Evolutionary conservation across 2,113 vertebrate genomes (phyloP), one percentile per base, ranked within the genome.

Genomic region (Myotis davidii): DNA sequence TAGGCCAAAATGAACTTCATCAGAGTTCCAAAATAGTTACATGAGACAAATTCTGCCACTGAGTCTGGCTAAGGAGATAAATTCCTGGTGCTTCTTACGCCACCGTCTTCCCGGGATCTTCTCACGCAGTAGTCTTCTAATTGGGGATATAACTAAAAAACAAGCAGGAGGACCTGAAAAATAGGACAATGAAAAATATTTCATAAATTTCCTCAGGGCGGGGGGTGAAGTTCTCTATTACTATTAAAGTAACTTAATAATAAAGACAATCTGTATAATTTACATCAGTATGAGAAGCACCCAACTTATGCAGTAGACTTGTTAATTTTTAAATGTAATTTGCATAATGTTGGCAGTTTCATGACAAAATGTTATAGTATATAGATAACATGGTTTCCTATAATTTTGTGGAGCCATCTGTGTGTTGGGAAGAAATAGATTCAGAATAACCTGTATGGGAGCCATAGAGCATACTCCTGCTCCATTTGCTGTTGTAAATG

Each of bases 251-350:
- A 23, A 67, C 84, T 88, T 93, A 91, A 37, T 67, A 74, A 21
- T 85, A 88, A 90, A 97, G 76, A 25, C 21, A 67, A 9, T 37
- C 7, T 89, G 18, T 29, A 56, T 64, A 84, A 88, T 78, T 70
- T 54, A 64, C 6, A 48, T 86, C n/a, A 73, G 16, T 91, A 85
- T 94, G 52, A 95, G 59, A 91, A 87, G 3, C 84, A 52, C 34
- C 50, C 25, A 73, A 18, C 11, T 85, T 85, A 77, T 54, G 13
- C 32, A 89, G 21, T 82, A 9, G 10, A 82, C 45, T 82, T 73
- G 37, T 91, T 94, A 52, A 73, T 83, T 78, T 87, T 94, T 88
- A 69, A 91, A 94, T 34, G 25, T 81, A 16, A 84, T 90, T 89
- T 95, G 17, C 32, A 34, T 81, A 70, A 34, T 37, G 13, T 52